Percentiles rank a stretch among this genome's conserved stretches.
Evolutionary conservation across 2,113 vertebrate species (phyloP).

Genomic region (Irena cyanogastra): DNA sequence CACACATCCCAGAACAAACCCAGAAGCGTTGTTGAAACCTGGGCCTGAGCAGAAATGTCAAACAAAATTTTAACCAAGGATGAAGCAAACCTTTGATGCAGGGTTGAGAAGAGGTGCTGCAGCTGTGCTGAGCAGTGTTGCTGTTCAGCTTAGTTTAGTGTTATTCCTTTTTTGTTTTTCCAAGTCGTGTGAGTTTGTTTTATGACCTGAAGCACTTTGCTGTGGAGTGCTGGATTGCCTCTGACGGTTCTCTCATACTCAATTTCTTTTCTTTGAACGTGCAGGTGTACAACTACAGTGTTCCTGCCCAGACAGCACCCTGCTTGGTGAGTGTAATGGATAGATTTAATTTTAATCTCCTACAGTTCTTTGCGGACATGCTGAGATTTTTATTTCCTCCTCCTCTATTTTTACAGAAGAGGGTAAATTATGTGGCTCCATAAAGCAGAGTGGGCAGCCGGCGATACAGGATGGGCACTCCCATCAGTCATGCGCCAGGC

Average conservation of each 20-base stretch:
- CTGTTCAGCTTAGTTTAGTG: background rate
- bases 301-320: background rate
- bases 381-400: slow-evolving; percentile 9
- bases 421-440: background rate
- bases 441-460: background rate
- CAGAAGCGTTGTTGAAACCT: rapidly evolving
- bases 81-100: background rate
- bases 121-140: background rate
- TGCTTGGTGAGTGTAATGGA: slow-evolving; percentile 7
- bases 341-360: slow-evolving; percentile 22
- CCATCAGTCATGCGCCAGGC: background rate
- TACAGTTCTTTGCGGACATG: background rate
- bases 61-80: background rate
- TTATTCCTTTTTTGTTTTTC: background rate
- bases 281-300: background rate
- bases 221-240: background rate
- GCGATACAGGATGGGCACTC: background rate
- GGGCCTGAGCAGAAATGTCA: background rate
- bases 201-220: background rate
- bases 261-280: background rate
- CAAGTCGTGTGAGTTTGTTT: background rate
- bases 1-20: rapidly evolving
- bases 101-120: background rate
- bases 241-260: background rate
- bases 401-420: background rate